phyloP scores from a whole-genome alignment of 2,113 vertebrate genomes.

The Thamnaconus septentrionalis region DNA sequence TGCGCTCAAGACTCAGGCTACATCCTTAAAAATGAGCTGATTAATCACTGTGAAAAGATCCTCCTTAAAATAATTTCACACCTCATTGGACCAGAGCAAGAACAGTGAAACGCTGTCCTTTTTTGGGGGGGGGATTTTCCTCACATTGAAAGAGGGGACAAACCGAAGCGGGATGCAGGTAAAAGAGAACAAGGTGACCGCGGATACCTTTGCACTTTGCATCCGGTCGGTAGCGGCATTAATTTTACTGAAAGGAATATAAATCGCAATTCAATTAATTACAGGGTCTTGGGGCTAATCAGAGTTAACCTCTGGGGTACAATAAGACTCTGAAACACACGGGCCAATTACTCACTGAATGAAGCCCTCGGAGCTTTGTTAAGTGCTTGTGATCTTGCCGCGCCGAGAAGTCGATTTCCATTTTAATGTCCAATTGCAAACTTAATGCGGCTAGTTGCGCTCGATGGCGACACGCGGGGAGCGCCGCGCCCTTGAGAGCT shows the following conservation, averaged over 20 bases:
- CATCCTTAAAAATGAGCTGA: constrained; percentile 16
- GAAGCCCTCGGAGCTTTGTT: constrained; percentile 35
- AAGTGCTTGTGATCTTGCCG: constrained; percentile 36
- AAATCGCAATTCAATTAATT: constrained; percentile 38
- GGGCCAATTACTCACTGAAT: constrained; percentile 30
- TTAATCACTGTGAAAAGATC: constrained; percentile 30
- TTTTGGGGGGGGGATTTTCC: not conserved
- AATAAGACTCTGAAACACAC: constrained; percentile 24
- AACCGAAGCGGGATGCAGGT: not conserved
- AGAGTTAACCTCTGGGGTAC: constrained; percentile 24
- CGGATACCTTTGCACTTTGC: constrained; percentile 6
- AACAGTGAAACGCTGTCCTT: not conserved
- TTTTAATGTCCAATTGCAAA: constrained; percentile 33
- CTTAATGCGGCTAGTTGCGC: too few species aligned
- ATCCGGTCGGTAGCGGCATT: not conserved
- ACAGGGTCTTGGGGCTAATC: constrained; percentile 41
- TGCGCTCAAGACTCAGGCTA: constrained; percentile 6
- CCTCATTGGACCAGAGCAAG: constrained; percentile 15
- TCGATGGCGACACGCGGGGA: too few species aligned
- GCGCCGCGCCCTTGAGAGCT: too few species aligned
- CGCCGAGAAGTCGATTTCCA: constrained; percentile 19
- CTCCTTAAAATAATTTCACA: constrained; percentile 40
- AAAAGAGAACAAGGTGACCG: not conserved
- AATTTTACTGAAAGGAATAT: constrained; percentile 18
- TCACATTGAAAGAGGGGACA: not conserved